Evolutionary conservation across 1,140 invertebrate species (phyloP).

Genomic region (Melanaphis sacchari): DNA sequence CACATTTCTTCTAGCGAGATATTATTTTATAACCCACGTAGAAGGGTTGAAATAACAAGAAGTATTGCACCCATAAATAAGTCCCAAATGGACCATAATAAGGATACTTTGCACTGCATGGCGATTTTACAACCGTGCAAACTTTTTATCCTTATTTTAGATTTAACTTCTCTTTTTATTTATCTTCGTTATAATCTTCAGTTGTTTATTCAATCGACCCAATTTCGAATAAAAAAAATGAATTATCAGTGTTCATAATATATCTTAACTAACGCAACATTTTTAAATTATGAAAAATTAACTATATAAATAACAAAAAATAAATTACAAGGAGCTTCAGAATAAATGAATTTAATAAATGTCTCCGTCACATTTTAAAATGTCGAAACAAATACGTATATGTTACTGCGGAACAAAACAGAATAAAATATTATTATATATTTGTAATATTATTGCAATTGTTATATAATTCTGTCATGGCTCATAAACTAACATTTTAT

Average conservation of each 20-base stretch:
- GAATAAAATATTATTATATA: not conserved
- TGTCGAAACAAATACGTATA: not conserved
- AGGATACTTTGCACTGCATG: not conserved
- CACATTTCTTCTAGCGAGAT: not conserved
- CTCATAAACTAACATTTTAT: not conserved
- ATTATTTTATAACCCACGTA: not conserved
- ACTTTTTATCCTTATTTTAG: not conserved
- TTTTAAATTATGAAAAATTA: not conserved
- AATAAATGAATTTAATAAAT: not conserved
- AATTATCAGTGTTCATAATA: not conserved
- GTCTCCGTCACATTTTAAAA: not conserved
- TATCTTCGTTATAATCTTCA: not conserved
- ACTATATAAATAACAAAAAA: not conserved
- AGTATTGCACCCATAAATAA: not conserved
- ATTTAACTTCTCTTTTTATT: not conserved
- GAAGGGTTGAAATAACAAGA: not conserved
- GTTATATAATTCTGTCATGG: no score
- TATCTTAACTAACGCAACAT: not conserved
- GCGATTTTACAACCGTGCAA: not conserved
- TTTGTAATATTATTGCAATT: no score
- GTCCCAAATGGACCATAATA: conserved; percentile 16
- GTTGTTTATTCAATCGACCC: not conserved
- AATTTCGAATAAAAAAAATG: not conserved
- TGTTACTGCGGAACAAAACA: not conserved
- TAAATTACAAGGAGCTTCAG: not conserved